phyloP scores from a whole-genome alignment of 2,797 vertebrate species.

The Bradypus variegatus region DNA sequence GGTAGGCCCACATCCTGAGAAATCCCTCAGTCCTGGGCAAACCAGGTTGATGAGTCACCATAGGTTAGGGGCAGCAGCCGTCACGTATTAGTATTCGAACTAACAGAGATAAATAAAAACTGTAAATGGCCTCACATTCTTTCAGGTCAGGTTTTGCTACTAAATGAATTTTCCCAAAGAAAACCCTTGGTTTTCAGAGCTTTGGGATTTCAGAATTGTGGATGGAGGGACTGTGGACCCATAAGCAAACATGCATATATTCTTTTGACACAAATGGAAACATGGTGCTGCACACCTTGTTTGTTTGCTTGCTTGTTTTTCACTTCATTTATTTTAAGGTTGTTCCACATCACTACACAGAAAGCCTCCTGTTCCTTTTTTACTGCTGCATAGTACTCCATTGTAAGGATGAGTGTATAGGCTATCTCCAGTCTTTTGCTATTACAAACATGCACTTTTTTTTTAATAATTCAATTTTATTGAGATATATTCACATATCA shows the following conservation, averaged over 20 bases:
- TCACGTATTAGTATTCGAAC: neutral
- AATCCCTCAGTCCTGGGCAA: neutral
- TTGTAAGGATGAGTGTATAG: accelerated
- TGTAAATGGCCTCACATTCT: neutral
- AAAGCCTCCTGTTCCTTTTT: neutral
- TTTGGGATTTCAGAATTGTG: neutral
- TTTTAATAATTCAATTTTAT: neutral
- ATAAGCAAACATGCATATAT: neutral
- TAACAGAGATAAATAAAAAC: neutral
- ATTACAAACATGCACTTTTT: neutral
- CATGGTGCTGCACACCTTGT: too few relatives aligned
- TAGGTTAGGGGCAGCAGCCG: neutral
- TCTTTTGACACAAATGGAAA: neutral
- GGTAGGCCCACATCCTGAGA: neutral
- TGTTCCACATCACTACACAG: neutral
- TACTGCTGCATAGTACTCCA: neutral
- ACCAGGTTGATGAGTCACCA: neutral
- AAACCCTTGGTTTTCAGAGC: neutral
- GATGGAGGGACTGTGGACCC: neutral
- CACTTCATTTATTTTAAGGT: neutral
- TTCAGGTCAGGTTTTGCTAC: neutral
- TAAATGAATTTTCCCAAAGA: neutral
- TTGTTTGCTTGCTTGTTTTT: neutral
- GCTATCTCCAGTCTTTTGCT: neutral
- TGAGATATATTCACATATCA: too few relatives aligned